phyloP scores from a whole-genome alignment of 2,888 invertebrate genomes.

The Dryadula phaetusa region DNA sequence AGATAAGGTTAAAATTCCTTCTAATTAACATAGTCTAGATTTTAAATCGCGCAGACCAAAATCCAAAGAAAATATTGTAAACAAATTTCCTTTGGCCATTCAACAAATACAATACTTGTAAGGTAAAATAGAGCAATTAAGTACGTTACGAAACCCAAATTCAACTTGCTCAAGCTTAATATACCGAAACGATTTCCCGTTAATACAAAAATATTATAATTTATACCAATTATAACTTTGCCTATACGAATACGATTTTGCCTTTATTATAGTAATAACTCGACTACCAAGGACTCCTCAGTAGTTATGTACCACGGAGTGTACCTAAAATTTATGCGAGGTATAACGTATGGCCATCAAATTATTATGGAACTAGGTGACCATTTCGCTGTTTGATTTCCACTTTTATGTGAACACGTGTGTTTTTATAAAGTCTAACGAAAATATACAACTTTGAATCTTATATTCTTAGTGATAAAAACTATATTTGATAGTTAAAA shows the following conservation, averaged over 20 bases:
- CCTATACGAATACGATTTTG: conserved; percentile 27
- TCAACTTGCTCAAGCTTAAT: too few relatives aligned
- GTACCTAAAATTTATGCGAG: conserved; percentile 44
- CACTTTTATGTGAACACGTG: conserved; percentile 36
- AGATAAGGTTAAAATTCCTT: too few relatives aligned
- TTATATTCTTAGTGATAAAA: neutral
- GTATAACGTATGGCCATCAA: conserved; percentile 42
- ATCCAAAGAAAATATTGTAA: too few relatives aligned
- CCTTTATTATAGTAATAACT: conserved; percentile 41
- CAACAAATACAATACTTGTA: too few relatives aligned
- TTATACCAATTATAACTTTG: conserved; percentile 20
- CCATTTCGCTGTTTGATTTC: conserved; percentile 39
- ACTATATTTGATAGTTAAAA: neutral
- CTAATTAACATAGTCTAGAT: too few relatives aligned
- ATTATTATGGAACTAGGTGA: conserved; percentile 42
- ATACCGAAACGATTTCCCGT: neutral
- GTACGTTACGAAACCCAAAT: too few relatives aligned
- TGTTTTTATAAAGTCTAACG: neutral
- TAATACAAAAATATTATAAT: conserved; percentile 10
- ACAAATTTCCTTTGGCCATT: neutral
- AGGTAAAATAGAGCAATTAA: neutral
- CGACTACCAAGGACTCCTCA: conserved; percentile 28
- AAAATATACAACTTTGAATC: neutral
- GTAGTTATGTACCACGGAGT: conserved; percentile 5
- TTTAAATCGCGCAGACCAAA: too few relatives aligned